phyloP scores from a whole-genome alignment of 2,797 vertebrate species.

The Dermochelys coriacea region DNA sequence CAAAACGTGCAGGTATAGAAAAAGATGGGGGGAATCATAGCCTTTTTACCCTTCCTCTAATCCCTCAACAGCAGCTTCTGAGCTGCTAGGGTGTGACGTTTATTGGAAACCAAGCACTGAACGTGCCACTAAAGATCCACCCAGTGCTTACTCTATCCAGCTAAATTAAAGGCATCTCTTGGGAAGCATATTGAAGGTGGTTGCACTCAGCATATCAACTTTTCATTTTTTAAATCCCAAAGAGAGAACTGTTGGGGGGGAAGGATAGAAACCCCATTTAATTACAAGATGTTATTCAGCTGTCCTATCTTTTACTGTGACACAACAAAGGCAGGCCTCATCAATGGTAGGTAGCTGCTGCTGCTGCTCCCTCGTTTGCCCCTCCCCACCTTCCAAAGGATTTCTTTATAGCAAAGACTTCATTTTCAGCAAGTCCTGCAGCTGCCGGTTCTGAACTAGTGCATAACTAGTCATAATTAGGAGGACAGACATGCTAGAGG shows the following conservation, averaged over 20 bases:
- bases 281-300: accelerated
- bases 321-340: neutral
- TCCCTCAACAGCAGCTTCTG: neutral
- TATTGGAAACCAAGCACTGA: accelerated
- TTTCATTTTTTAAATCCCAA: accelerated
- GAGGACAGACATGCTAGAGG: accelerated
- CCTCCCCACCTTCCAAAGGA: neutral
- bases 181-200: accelerated
- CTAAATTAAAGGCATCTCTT: neutral
- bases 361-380: neutral
- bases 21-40: accelerated
- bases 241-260: accelerated
- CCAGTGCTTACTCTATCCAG: accelerated
- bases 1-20: neutral
- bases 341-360: accelerated
- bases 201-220: neutral
- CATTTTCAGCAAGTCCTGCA: accelerated
- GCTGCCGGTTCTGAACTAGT: neutral
- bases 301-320: accelerated
- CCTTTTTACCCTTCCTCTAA: neutral
- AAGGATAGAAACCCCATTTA: neutral
- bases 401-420: accelerated
- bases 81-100: accelerated
- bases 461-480: neutral
- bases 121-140: accelerated